Evolutionary conservation across 2,113 vertebrate genomes (phyloP), one percentile per base, ranked within the genome.

Genomic region (Rhinolophus sinicus): DNA sequence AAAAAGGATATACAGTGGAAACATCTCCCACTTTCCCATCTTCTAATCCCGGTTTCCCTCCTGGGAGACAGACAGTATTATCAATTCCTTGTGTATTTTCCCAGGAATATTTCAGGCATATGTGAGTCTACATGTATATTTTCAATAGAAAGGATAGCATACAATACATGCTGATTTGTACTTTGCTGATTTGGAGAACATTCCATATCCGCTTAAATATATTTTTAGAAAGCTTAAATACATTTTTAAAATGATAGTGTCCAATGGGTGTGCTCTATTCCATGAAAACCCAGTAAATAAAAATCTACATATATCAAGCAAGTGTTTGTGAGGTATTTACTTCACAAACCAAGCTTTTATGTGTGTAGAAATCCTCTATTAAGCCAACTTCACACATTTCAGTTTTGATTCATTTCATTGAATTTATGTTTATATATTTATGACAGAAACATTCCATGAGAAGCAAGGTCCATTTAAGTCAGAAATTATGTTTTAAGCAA

Each of bases 401-500:
- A 26, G 11, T 58, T 87, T 47, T 62, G 88, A 88, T 85, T 87
- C n/a, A 83, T 87, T 93, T 93, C 35, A 73, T 35, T 16, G 50
- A 87, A 94, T 78, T 82, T 92, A 92, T 75, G 64, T 26, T 82
- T 77, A 77, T 38, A 7, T 77, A 24, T 94, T 88, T 92, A 38
- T 72, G 26, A 72, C 16, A 78, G 73, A 84, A 91, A 69, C 5
- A 19, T 62, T 92, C 38, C 50, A 60, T 44, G 38, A 86, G 92
- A 70, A 72, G 35, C 52, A 89, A 90, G 94, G 47, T 3, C 9
- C 22, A 54, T 67, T 96, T 90, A 90, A 86, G 30, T 70, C 87
- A 21, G 81, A 75, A 95, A 88, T 69, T 19, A 75, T 91, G 78
- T 90, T 83, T 87, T 88, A 84, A 83, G 76, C 44, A 90, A 87